A percentile compares a stretch with the other conserved stretches of the same genome.
phyloP scores from a whole-genome alignment of 2,888 invertebrate genomes.

The Drosophila anomalata region DNA sequence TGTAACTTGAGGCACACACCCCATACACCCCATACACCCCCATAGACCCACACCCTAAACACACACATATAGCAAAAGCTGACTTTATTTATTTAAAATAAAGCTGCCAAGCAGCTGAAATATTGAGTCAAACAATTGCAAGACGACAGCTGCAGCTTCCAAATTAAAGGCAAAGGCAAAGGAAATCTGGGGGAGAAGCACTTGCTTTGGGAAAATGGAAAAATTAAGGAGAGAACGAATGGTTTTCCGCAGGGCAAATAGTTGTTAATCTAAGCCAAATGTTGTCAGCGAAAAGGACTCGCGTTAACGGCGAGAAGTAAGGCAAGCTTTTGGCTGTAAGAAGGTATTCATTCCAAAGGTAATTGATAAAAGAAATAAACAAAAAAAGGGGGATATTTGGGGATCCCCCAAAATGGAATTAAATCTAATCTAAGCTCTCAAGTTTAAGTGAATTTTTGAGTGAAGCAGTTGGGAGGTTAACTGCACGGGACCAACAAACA shows the following conservation, averaged over 20 bases:
- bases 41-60: background rate
- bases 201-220: background rate
- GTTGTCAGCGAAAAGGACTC: background rate
- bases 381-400: no score
- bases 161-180: constrained; percentile 12
- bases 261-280: background rate
- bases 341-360: no score
- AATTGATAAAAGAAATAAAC: no score
- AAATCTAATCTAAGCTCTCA: no score
- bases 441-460: no score
- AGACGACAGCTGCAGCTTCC: constrained; percentile 42
- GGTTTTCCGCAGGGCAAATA: background rate
- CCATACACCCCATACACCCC: constrained; percentile 17
- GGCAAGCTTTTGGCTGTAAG: no score
- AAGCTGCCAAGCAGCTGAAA: constrained; percentile 68
- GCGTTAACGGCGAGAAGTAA: background rate
- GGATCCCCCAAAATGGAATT: no score
- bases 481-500: no score
- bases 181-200: background rate
- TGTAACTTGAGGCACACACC: constrained; percentile 71
- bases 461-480: no score
- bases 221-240: background rate
- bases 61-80: constrained; percentile 21
- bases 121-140: constrained; percentile 74
- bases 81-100: constrained; percentile 74